Evolutionary conservation across 2,797 vertebrate species (phyloP), one percentile per base, ranked within the genome.

Genomic region (Paedocypris micromegethes): DNA sequence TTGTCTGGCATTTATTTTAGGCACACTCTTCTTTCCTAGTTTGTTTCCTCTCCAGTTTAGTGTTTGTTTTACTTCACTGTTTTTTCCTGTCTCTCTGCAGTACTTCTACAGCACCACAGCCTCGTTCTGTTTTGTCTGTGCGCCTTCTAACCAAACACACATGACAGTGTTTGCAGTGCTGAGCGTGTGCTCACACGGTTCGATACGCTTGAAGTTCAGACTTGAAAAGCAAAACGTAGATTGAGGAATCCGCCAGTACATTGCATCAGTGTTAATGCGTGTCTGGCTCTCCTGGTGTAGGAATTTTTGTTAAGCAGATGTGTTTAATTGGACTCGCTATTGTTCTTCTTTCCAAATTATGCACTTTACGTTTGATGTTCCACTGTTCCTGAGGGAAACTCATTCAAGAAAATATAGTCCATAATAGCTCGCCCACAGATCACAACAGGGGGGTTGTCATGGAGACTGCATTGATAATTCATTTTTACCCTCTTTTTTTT

Each of bases 331-430:
- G 81, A 84, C 83, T 80, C 80, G 64, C 77, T 80, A 79, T 72
- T 65, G 71, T 84, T 80, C 79, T 79, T 81, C 49, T 71, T 57
- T 39, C 52, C 60, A 71, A 57, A 71, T 75, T 62, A 43, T 42
- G 44, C 8, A 56, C 53, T 73, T 56, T 53, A 81, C 81, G 81
- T 81, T 84, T 83, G 78, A 85, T 82, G 79, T 86, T 84, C 75
- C 80, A 86, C 83, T 74, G 77, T 80, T 88, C 83, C 83, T 85
- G 77, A 75, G 79, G 82, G 86, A 83, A 87, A 86, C 87, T 86
- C 83, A 85, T 86, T 89, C 86, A 86, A 70, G 80, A 80, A 86
- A 88, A 86, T 73, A 65, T 85, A 89, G 84, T 85, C 83, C 85
- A 80, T 86, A 86, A 87, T 86, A 85, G 77, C 83, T 79, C 79